Conservation (phyloP, 2,888 invertebrate species). For the Xylota segnis region DNA sequence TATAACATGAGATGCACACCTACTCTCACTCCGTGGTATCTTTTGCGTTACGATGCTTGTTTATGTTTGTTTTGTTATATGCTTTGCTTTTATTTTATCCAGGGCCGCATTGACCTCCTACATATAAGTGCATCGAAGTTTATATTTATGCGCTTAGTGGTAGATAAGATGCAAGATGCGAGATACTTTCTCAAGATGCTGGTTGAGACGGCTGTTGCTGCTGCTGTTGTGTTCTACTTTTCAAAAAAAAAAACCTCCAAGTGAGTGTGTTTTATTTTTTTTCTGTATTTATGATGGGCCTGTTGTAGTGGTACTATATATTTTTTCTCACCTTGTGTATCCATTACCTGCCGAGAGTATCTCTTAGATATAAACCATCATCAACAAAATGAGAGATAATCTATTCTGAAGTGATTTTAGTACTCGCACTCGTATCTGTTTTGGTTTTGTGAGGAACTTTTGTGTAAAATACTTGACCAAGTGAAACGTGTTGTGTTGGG, state of each 20-base stretch:
- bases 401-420: conserved; percentile 69
- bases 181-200: conserved; percentile 59
- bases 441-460: conserved; percentile 11
- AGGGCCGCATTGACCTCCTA: conserved; percentile 72
- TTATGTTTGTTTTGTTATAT: conserved; percentile 43
- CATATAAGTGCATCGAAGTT: conserved; percentile 71
- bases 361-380: conserved; percentile 67
- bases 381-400: conserved; percentile 70
- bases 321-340: conserved; percentile 69
- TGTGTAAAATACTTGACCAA: conserved; percentile 63
- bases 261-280: conserved; percentile 16
- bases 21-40: conserved; percentile 57
- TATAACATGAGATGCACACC: conserved; percentile 73
- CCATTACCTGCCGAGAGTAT: conserved; percentile 67
- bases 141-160: conserved; percentile 73
- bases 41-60: conserved; percentile 47
- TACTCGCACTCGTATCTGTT: background rate
- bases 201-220: conserved; percentile 14
- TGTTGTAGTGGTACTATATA: conserved; percentile 18
- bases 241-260: conserved; percentile 35
- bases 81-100: conserved; percentile 48
- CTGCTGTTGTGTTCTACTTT: conserved; percentile 70
- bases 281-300: conserved; percentile 7
- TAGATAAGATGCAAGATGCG: conserved; percentile 65
- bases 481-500: conserved; percentile 43